These are phyloP conservation scores for Bubo scandiacus DNA, from an alignment of 2,113 vertebrate genomes.

Conservation along the genomic window DNA sequence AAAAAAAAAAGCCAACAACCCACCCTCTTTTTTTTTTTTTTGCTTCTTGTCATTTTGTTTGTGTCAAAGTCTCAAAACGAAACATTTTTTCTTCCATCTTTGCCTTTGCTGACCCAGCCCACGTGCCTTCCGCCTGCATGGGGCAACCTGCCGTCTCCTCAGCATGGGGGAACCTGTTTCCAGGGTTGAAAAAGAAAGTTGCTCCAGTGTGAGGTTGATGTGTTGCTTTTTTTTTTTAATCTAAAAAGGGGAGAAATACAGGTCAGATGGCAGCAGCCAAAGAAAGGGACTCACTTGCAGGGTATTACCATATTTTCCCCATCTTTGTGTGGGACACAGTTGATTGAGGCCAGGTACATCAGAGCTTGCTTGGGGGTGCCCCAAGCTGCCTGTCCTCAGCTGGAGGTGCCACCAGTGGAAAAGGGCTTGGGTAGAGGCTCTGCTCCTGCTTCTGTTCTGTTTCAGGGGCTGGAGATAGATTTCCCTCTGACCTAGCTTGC, in stretches of 20 bases:
- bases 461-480: background rate
- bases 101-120: constrained; percentile 3
- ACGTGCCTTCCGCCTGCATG: background rate
- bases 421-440: background rate
- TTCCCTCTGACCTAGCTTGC: background rate
- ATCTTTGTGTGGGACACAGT: rapidly evolving
- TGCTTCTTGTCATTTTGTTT: background rate
- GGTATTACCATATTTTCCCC: rapidly evolving
- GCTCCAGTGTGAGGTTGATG: background rate
- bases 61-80: constrained; percentile 1
- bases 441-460: background rate
- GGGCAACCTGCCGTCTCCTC: background rate
- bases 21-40: background rate
- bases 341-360: background rate
- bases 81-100: constrained; percentile 17
- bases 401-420: background rate
- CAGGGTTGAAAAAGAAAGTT: background rate
- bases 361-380: background rate
- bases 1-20: background rate
- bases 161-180: background rate
- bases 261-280: background rate
- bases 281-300: background rate
- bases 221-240: background rate
- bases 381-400: background rate
- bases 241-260: background rate